phyloP scores from a whole-genome alignment of 1,140 invertebrate species.

The Philopotamus ludificatus region DNA sequence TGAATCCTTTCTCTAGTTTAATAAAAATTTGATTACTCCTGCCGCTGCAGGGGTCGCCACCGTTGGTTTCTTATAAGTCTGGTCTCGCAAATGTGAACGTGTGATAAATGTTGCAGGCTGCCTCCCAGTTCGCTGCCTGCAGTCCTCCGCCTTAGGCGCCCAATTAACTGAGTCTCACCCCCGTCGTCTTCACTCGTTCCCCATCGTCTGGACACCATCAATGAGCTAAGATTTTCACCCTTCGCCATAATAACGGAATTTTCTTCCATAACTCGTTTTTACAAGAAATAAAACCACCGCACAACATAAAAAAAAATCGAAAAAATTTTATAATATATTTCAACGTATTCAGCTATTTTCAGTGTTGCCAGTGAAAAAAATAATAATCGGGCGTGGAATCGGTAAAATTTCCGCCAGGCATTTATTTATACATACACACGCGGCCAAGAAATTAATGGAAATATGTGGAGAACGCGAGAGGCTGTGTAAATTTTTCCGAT shows the following conservation, averaged over 20 bases:
- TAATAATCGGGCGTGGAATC: too few species aligned
- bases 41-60: not conserved
- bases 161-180: conserved; percentile 14
- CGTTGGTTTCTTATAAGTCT: conserved; percentile 21
- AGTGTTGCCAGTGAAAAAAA: too few species aligned
- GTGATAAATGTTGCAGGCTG: conserved; percentile 21
- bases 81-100: conserved; percentile 18
- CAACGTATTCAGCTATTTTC: too few species aligned
- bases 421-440: not conserved
- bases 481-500: not conserved
- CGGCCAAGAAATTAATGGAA: not conserved
- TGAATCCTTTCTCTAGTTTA: too few species aligned
- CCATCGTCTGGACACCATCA: conserved; percentile 7
- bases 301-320: too few species aligned
- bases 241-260: too few species aligned
- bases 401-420: too few species aligned
- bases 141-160: conserved; percentile 12
- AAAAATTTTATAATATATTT: too few species aligned
- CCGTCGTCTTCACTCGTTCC: not conserved
- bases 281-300: too few species aligned
- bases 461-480: conserved; percentile 5
- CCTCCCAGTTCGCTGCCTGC: not conserved
- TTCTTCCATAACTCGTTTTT: too few species aligned
- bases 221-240: not conserved
- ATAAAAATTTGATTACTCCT: conserved; percentile 1